These are phyloP conservation scores for Tetheella fluctuosa DNA, from an alignment of 2,888 invertebrate genomes.

Conservation along the genomic window DNA sequence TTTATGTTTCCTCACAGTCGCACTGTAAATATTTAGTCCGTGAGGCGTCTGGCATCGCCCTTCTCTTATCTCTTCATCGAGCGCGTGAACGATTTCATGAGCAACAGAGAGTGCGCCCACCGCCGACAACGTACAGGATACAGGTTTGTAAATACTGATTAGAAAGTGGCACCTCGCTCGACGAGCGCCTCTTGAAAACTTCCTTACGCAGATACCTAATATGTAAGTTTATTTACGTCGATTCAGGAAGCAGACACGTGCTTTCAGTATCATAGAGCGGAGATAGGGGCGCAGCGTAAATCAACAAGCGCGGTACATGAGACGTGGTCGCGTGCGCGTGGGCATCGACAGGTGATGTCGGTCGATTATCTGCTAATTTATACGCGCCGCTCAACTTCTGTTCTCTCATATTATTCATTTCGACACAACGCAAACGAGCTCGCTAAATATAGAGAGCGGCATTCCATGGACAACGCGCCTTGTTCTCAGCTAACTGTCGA, in stretches of 20 bases:
- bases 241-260: conserved; percentile 21
- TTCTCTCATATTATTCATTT: conserved; percentile 75
- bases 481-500: conserved; percentile 61
- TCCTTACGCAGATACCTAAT: conserved; percentile 49
- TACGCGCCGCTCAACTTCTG: conserved; percentile 74
- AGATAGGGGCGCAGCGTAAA: conserved; percentile 19
- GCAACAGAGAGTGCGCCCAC: conserved; percentile 44
- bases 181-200: conserved; percentile 58
- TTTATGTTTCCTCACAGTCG: conserved; percentile 78
- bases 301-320: conserved; percentile 27
- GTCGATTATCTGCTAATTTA: conserved; percentile 79
- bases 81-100: conserved; percentile 56
- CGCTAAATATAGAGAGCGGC: conserved; percentile 76
- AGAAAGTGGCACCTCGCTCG: conserved; percentile 63
- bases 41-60: conserved; percentile 74
- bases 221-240: conserved; percentile 62
- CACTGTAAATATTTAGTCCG: conserved; percentile 80
- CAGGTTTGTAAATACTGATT: conserved; percentile 69
- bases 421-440: conserved; percentile 72
- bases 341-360: conserved; percentile 71
- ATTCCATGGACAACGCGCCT: conserved; percentile 67
- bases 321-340: conserved; percentile 59
- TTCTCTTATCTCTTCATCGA: conserved; percentile 73
- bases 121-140: conserved; percentile 62
- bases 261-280: conserved; percentile 47